Evolutionary conservation across 1,140 invertebrate species (phyloP).

Genomic region (Pseudomyrmex flavicornis): DNA sequence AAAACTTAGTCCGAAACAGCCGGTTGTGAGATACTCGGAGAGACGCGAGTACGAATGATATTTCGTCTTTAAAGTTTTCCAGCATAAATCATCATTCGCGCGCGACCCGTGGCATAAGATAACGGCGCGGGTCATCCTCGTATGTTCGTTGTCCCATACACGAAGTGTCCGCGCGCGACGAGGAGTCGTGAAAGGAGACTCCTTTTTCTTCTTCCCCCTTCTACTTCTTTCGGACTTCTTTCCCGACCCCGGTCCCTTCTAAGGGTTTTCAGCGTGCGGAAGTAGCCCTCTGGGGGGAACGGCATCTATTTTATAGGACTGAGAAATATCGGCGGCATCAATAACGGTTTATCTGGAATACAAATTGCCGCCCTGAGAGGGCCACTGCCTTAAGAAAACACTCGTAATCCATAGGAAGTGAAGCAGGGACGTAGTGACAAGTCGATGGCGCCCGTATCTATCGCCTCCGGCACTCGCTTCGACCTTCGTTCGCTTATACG

Average conservation of each 20-base stretch:
- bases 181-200: constrained; percentile 32
- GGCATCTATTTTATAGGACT: constrained; percentile 81
- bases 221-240: neutral
- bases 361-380: constrained; percentile 79
- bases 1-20: constrained; percentile 43
- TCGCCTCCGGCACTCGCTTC: constrained; percentile 62
- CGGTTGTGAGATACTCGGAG: neutral
- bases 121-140: neutral
- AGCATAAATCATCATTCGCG: constrained; percentile 70
- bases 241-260: constrained; percentile 7
- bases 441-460: constrained; percentile 75
- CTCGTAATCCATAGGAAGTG: constrained; percentile 81
- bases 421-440: constrained; percentile 77
- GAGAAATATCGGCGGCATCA: constrained; percentile 82
- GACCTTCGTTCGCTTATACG: constrained; percentile 59
- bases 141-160: constrained; percentile 19
- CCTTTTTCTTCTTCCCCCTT: constrained; percentile 58
- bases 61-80: constrained; percentile 64
- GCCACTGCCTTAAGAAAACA: constrained; percentile 81
- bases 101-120: constrained; percentile 4
- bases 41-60: constrained; percentile 20
- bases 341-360: constrained; percentile 83
- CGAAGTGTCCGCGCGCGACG: neutral
- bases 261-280: constrained; percentile 54
- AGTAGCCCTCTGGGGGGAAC: constrained; percentile 73